A percentile compares a stretch with the other conserved stretches of the same genome.
Conservation (phyloP, 92 coral and sea anemone genomes). For the Parazoanthus swiftii region DNA sequence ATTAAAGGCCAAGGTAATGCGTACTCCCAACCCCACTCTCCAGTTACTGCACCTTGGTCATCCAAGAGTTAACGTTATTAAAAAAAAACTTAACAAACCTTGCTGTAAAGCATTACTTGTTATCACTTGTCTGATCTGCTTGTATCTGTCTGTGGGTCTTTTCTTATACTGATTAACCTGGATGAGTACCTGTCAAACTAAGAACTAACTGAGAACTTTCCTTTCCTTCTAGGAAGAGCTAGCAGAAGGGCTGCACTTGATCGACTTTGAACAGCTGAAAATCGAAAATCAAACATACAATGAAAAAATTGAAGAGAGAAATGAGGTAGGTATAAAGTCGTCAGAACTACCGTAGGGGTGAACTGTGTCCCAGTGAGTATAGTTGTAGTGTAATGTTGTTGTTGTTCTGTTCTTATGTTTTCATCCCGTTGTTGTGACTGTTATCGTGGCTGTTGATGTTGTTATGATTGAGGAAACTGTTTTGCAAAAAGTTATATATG, state of each 20-base stretch:
- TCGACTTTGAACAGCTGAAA: constrained; percentile 98
- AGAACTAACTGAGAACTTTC: not conserved
- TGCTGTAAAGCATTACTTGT: no score
- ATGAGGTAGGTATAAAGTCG: constrained; percentile 72
- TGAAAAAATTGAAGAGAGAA: constrained; percentile 97
- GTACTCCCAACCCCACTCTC: no score
- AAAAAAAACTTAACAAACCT: no score
- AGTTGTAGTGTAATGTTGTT: no score
- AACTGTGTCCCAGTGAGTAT: no score
- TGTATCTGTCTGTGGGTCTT: not conserved
- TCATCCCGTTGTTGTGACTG: no score
- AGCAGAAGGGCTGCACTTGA: constrained; percentile 97
- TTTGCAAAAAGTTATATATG: no score
- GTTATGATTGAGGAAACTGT: no score
- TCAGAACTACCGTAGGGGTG: no score
- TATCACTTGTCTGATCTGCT: not conserved
- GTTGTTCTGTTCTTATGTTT: not conserved
- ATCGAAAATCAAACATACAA: constrained; percentile 99
- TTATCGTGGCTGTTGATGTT: not conserved
- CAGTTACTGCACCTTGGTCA: not conserved
- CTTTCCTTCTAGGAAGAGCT: constrained; percentile 77
- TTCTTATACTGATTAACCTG: no score
- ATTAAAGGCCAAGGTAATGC: constrained; percentile 93
- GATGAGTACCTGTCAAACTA: not conserved
- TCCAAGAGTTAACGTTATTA: not conserved